Conservation (phyloP, 2,888 invertebrate genomes). For the Drosophila mayaguana region DNA sequence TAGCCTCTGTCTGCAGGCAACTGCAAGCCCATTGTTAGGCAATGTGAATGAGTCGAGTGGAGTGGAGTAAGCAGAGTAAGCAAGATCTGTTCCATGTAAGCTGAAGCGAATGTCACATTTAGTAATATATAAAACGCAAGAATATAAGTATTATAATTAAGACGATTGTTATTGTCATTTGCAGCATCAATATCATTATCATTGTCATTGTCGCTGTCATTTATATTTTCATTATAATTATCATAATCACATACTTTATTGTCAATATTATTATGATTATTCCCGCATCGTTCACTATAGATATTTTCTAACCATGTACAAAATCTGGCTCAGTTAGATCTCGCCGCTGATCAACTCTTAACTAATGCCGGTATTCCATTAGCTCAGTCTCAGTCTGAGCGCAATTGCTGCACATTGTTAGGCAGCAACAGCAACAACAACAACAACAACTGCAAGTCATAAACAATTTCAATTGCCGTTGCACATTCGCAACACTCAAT, state of each 20-base stretch:
- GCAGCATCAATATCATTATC: no score
- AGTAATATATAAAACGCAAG: no score
- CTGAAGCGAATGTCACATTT: neutral
- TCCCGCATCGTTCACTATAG: neutral
- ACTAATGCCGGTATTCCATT: conserved; percentile 52
- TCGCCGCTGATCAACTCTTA: conserved; percentile 46
- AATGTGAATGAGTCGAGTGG: conserved; percentile 11
- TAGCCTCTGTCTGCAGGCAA: conserved; percentile 52
- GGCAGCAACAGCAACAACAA: conserved; percentile 8
- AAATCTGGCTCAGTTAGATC: conserved; percentile 44
- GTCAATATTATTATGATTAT: neutral
- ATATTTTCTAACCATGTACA: neutral
- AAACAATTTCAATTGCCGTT: conserved; percentile 79
- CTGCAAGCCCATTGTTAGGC: conserved; percentile 61
- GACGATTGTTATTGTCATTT: neutral
- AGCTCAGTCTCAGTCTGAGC: conserved; percentile 35
- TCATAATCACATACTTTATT: neutral
- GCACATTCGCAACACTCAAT: conserved; percentile 81
- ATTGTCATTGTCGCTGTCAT: neutral
- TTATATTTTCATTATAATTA: neutral
- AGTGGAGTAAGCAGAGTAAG: neutral
- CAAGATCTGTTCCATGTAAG: neutral
- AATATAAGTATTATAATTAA: no score
- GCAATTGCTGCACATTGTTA: conserved; percentile 70
- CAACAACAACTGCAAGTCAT: conserved; percentile 74